Conservation (phyloP, 2,888 invertebrate genomes). For the Tinea trinotella region DNA sequence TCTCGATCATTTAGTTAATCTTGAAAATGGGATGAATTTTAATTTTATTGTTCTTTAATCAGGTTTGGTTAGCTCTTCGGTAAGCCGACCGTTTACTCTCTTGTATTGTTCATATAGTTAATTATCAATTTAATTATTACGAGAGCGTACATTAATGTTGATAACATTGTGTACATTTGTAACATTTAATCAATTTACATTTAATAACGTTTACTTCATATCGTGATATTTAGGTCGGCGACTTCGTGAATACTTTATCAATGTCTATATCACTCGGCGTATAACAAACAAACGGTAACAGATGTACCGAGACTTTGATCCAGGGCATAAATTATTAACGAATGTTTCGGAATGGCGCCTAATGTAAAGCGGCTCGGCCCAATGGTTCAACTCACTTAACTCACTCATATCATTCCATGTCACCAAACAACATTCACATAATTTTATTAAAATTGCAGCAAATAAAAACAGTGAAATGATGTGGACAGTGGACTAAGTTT, state of each 20-base stretch:
- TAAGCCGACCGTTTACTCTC: not conserved
- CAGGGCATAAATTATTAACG: constrained; percentile 39
- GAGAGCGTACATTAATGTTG: not conserved
- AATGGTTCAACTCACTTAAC: constrained; percentile 5
- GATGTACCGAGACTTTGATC: constrained; percentile 20
- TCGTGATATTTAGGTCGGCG: constrained; percentile 6
- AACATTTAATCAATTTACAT: not conserved
- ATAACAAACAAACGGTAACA: constrained; percentile 15
- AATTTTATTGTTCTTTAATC: not conserved
- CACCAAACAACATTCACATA: not conserved
- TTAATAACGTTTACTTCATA: too few species aligned
- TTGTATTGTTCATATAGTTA: not conserved
- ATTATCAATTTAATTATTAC: not conserved
- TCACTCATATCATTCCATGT: constrained; percentile 3
- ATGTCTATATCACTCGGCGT: not conserved
- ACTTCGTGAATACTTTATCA: not conserved
- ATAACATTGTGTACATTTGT: not conserved
- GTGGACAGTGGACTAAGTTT: not conserved
- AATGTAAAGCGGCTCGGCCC: not conserved
- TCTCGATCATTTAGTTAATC: not conserved
- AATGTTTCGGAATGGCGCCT: constrained; percentile 19
- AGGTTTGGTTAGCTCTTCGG: not conserved
- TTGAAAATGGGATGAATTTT: not conserved
- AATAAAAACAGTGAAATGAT: constrained; percentile 1
- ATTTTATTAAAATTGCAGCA: constrained; percentile 1